Conservation (phyloP, 1,140 invertebrate species). For the Neoseiulus cucumeris region DNA sequence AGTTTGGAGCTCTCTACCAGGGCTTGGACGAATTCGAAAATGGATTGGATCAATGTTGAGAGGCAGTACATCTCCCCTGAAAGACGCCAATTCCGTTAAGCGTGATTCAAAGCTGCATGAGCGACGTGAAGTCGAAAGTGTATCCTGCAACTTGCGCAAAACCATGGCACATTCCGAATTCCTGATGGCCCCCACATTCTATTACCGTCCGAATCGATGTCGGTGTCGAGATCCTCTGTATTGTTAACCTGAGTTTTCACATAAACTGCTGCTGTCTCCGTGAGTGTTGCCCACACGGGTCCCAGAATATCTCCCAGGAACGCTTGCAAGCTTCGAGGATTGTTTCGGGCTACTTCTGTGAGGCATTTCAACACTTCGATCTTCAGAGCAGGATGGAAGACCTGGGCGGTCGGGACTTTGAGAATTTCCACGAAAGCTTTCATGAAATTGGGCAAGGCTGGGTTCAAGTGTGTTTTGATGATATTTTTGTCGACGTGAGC, state of each 20-base stretch:
- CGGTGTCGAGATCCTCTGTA: constrained; percentile 31
- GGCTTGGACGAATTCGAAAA: constrained; percentile 50
- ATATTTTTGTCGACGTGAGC: constrained; percentile 23
- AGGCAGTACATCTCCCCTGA: constrained; percentile 47
- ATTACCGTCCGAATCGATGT: constrained; percentile 33
- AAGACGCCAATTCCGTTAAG: constrained; percentile 18
- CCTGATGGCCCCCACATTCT: too few species aligned
- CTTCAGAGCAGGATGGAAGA: constrained; percentile 44
- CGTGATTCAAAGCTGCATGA: too few species aligned
- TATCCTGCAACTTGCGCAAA: too few species aligned
- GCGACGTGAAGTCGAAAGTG: too few species aligned
- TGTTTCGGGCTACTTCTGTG: constrained; percentile 13
- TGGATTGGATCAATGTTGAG: constrained; percentile 48
- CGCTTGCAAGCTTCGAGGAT: constrained; percentile 39
- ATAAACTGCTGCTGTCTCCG: constrained; percentile 43
- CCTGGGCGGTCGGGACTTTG: constrained; percentile 35
- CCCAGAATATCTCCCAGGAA: constrained; percentile 44
- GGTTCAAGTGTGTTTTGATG: constrained; percentile 39
- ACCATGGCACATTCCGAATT: too few species aligned
- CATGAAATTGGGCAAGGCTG: constrained; percentile 46
- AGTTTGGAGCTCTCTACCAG: constrained; percentile 41
- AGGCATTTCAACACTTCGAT: constrained; percentile 40
- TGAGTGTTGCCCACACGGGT: constrained; percentile 48
- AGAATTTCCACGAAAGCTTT: constrained; percentile 44
- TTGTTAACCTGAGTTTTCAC: constrained; percentile 39